Evolutionary conservation across 2,888 invertebrate genomes (phyloP).

Genomic region (Thereva unica): DNA sequence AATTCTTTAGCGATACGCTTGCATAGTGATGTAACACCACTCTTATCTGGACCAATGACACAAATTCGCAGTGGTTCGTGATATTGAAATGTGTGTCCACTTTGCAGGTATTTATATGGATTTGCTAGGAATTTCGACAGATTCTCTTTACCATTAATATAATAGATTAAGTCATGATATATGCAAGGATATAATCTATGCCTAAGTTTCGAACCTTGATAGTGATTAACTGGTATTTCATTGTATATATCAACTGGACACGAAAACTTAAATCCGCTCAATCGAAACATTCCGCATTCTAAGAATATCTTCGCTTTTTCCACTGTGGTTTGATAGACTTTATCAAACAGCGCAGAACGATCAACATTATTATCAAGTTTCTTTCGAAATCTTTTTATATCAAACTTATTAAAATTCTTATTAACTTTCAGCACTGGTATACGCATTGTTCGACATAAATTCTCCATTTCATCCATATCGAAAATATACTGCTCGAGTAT

Average conservation of each 20-base stretch:
- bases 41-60: conserved; percentile 64
- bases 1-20: conserved; percentile 61
- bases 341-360: conserved; percentile 59
- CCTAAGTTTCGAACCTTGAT: conserved; percentile 24
- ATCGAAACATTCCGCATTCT: conserved; percentile 63
- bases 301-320: conserved; percentile 65
- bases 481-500: background rate
- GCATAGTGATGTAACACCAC: conserved; percentile 65
- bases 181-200: conserved; percentile 62
- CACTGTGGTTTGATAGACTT: conserved; percentile 60
- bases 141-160: conserved; percentile 60
- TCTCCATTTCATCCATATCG: conserved; percentile 1
- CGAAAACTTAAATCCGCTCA: conserved; percentile 66
- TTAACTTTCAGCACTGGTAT: conserved; percentile 38
- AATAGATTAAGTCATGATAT: conserved; percentile 66
- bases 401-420: conserved; percentile 20
- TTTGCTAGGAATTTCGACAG: conserved; percentile 61
- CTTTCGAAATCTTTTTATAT: conserved; percentile 17
- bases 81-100: conserved; percentile 58
- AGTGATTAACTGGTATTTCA: conserved; percentile 38
- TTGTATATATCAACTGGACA: conserved; percentile 68
- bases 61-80: conserved; percentile 62
- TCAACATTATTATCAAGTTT: conserved; percentile 34
- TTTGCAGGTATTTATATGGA: conserved; percentile 63
- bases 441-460: background rate